These are phyloP conservation scores for Hydrocynus forskahlii DNA, from an alignment of 2,797 vertebrate species.

Conservation along the genomic window DNA sequence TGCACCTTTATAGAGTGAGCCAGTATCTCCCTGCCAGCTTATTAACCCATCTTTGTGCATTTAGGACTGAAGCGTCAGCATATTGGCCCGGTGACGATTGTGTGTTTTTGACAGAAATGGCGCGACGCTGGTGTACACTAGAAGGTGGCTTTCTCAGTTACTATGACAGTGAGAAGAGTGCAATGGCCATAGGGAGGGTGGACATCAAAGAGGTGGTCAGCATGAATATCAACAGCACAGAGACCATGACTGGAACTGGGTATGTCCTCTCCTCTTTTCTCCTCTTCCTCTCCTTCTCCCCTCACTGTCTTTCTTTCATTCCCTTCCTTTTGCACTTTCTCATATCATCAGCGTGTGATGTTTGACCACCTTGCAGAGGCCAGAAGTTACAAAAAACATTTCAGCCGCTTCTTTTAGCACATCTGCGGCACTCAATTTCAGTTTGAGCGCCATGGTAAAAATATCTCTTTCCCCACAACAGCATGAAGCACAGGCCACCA, in stretches of 20 bases:
- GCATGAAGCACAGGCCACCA: conserved; percentile 32
- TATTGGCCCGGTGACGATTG: conserved; percentile 12
- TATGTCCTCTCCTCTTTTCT: conserved; percentile 53
- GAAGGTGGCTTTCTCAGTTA: conserved; percentile 93
- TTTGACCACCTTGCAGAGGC: conserved; percentile 32
- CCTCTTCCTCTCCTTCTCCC: too few species aligned
- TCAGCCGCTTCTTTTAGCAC: not conserved
- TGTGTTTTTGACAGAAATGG: conserved; percentile 80
- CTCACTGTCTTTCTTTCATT: not conserved
- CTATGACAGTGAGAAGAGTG: conserved; percentile 87
- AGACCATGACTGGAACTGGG: conserved; percentile 77
- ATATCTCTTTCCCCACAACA: conserved; percentile 27
- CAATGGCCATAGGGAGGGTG: conserved; percentile 83
- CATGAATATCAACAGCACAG: conserved; percentile 79
- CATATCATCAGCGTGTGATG: not conserved
- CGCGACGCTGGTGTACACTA: conserved; percentile 90
- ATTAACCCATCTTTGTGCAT: conserved; percentile 24
- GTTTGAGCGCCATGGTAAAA: conserved; percentile 13
- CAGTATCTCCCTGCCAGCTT: conserved; percentile 20
- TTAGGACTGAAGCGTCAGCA: conserved; percentile 74
- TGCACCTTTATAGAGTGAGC: not conserved
- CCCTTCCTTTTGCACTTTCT: not conserved
- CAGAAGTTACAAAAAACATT: conserved; percentile 27
- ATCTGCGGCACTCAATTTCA: not conserved
- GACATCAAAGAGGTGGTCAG: conserved; percentile 84